Conservation (phyloP, 2,797 vertebrate species). For the Hirundo rustica region DNA sequence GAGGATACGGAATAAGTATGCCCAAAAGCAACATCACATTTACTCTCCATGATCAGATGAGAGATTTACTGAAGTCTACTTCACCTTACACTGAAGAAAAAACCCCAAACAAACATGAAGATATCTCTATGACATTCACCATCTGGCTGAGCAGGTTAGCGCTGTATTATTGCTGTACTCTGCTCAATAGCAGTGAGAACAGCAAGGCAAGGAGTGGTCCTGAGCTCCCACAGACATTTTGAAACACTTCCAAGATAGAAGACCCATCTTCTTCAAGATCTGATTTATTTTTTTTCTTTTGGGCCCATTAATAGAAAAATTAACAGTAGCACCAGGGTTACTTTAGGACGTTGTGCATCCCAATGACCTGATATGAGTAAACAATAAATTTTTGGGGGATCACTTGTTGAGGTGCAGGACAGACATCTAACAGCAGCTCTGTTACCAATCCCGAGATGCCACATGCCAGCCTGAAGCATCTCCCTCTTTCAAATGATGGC, state of each 20-base stretch:
- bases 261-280: neutral
- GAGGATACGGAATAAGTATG: neutral
- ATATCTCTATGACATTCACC: neutral
- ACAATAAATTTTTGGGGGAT: accelerated
- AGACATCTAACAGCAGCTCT: neutral
- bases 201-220: neutral
- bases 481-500: neutral
- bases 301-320: neutral
- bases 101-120: neutral
- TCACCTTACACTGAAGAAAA: neutral
- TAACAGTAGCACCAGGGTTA: neutral
- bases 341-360: neutral
- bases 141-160: neutral
- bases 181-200: neutral
- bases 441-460: neutral
- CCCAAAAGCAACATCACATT: constrained; percentile 19
- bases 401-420: neutral
- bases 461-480: accelerated
- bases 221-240: neutral
- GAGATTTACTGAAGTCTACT: neutral
- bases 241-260: neutral
- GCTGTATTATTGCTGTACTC: neutral
- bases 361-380: neutral
- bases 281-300: neutral
- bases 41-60: neutral